Percentiles rank a stretch among this genome's conserved stretches.
Evolutionary conservation across 2,113 vertebrate genomes (phyloP).

Genomic region (Mus pahari): DNA sequence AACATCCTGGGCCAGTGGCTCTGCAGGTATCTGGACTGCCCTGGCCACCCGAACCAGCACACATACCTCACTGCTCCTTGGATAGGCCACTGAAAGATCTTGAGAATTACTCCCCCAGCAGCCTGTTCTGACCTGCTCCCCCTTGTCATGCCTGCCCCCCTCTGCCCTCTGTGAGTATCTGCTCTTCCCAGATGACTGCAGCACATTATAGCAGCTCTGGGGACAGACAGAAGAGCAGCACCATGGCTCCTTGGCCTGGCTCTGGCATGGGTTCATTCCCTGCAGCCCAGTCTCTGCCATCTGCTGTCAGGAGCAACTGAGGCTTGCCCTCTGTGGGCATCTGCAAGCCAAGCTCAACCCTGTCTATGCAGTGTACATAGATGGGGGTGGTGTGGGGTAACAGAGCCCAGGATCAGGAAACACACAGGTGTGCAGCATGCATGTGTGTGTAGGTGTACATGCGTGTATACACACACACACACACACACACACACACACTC

Average conservation of each 20-base stretch:
- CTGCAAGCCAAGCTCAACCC: background rate
- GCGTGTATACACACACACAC: too few relatives aligned
- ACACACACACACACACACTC: background rate
- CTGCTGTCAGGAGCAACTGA: too few relatives aligned
- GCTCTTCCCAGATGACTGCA: background rate
- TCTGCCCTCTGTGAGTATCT: background rate
- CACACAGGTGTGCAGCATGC: accelerated
- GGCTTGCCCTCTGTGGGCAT: accelerated
- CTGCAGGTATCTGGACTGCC: background rate
- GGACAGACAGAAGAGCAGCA: too few relatives aligned
- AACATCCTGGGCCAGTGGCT: background rate
- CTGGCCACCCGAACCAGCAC: background rate
- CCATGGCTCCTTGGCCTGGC: background rate
- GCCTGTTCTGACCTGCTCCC: background rate
- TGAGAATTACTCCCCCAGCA: accelerated
- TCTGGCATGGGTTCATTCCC: accelerated
- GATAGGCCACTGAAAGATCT: accelerated
- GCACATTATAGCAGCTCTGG: background rate
- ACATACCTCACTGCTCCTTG: too few relatives aligned
- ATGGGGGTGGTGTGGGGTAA: too few relatives aligned
- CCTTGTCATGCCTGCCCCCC: background rate
- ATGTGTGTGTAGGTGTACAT: too few relatives aligned
- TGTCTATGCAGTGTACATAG: accelerated
- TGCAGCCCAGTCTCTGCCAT: accelerated
- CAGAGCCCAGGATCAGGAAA: background rate